A percentile compares a stretch with the other conserved stretches of the same genome.
These are phyloP conservation scores for Mus pahari DNA, from an alignment of 2,113 vertebrate species.

Conservation along the genomic window DNA sequence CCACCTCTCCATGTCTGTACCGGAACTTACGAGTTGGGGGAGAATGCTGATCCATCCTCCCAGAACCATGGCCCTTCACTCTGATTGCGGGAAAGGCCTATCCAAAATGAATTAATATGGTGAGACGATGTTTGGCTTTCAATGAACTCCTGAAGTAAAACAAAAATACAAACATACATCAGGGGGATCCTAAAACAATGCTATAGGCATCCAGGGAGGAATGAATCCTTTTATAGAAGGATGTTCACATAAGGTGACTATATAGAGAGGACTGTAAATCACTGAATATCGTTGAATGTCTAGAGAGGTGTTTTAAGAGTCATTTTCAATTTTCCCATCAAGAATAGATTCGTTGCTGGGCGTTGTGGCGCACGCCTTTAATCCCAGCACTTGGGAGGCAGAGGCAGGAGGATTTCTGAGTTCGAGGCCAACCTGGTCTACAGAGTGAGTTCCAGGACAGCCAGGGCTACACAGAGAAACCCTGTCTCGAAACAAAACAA, in stretches of 20 bases:
- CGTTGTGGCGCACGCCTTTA: no score
- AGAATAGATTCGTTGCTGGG: background rate
- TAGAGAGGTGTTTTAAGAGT: background rate
- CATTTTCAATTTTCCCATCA: background rate
- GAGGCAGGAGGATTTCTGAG: no score
- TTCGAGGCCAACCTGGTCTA: no score
- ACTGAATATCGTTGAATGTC: background rate
- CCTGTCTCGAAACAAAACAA: no score
- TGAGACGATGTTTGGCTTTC: background rate
- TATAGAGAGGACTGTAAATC: background rate
- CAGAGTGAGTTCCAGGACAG: no score
- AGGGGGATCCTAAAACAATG: background rate
- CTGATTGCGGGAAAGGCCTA: conserved; percentile 65
- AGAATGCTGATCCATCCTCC: conserved; percentile 65
- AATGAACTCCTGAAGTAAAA: conserved; percentile 71
- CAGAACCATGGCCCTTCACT: conserved; percentile 56
- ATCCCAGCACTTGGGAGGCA: no score
- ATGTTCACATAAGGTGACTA: background rate
- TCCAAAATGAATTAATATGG: conserved; percentile 65
- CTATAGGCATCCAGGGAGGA: background rate
- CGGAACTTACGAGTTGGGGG: conserved; percentile 67
- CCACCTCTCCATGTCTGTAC: background rate
- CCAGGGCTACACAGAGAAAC: no score
- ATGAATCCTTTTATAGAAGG: background rate
- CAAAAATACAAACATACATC: background rate